These are phyloP conservation scores for Calameuta filiformis DNA, from an alignment of 2,888 invertebrate genomes.

Conservation along the genomic window DNA sequence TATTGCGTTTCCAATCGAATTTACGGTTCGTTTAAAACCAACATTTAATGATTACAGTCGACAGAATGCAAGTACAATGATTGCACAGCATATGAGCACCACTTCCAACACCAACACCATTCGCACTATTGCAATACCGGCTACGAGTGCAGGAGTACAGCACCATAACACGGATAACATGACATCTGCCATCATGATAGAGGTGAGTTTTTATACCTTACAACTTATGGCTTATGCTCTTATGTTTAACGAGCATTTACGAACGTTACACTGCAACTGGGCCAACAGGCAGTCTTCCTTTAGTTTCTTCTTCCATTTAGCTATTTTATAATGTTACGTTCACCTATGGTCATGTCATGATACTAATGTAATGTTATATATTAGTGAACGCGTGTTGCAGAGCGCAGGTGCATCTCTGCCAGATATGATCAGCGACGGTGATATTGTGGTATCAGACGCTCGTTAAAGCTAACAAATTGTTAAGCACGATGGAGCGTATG, in stretches of 20 bases:
- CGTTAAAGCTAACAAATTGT: slow-evolving; percentile 36
- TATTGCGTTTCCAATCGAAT: not conserved
- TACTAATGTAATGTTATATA: slow-evolving; percentile 5
- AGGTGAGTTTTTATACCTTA: slow-evolving; percentile 37
- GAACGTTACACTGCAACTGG: not conserved
- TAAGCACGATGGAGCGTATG: slow-evolving; percentile 2
- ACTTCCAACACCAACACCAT: slow-evolving; percentile 50
- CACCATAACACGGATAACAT: slow-evolving; percentile 54
- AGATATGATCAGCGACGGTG: slow-evolving; percentile 52
- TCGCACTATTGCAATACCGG: slow-evolving; percentile 52
- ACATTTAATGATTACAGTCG: slow-evolving; percentile 30
- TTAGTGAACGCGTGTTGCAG: slow-evolving; percentile 33
- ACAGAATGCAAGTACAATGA: slow-evolving; percentile 46
- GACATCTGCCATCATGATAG: slow-evolving; percentile 53
- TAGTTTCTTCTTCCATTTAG: not conserved
- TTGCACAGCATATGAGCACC: slow-evolving; percentile 52
- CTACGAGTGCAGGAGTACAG: slow-evolving; percentile 46
- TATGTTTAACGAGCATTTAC: not conserved
- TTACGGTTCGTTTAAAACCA: not conserved
- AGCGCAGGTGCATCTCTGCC: slow-evolving; percentile 45
- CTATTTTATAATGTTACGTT: not conserved
- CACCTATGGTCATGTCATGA: not conserved
- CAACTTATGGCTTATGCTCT: not conserved
- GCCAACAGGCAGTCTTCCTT: not conserved
- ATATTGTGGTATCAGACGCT: slow-evolving; percentile 46